phyloP scores from a whole-genome alignment of 1,140 invertebrate species.

The Penaeus vannamei region DNA sequence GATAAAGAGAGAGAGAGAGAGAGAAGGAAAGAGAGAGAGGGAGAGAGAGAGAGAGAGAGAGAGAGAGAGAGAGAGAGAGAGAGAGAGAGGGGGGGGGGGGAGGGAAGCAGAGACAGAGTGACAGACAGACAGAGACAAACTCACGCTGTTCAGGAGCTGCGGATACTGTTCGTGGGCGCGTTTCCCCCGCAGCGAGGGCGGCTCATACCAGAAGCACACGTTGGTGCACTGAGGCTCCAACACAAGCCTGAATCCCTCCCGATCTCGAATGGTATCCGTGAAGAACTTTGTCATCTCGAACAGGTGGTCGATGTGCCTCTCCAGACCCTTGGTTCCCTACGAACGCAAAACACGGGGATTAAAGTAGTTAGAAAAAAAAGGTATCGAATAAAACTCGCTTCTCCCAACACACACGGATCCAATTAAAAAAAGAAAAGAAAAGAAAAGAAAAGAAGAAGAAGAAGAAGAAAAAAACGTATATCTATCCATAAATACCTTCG shows the following conservation, averaged over 20 bases:
- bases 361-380: not conserved
- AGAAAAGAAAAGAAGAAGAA: not conserved
- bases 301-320: slow-evolving; percentile 77
- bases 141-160: not conserved
- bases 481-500: slow-evolving; percentile 74
- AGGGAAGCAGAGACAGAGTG: not conserved
- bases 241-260: slow-evolving; percentile 68
- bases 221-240: slow-evolving; percentile 86
- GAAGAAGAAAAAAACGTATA: no score
- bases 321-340: slow-evolving; percentile 78
- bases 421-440: not conserved
- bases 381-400: no score
- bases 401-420: not conserved
- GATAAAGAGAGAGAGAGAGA: not conserved
- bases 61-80: not conserved
- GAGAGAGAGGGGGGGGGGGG: slow-evolving; percentile 23
- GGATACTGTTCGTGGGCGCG: slow-evolving; percentile 75
- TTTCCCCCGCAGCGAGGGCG: slow-evolving; percentile 78
- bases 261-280: slow-evolving; percentile 61
- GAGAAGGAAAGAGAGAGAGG: slow-evolving; percentile 24
- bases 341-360: no score
- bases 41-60: not conserved
- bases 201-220: slow-evolving; percentile 94
- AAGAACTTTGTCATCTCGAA: slow-evolving; percentile 73
- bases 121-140: slow-evolving; percentile 1